These are phyloP conservation scores for Labrus mixtus DNA, from an alignment of 2,113 vertebrate genomes.

Conservation along the genomic window DNA sequence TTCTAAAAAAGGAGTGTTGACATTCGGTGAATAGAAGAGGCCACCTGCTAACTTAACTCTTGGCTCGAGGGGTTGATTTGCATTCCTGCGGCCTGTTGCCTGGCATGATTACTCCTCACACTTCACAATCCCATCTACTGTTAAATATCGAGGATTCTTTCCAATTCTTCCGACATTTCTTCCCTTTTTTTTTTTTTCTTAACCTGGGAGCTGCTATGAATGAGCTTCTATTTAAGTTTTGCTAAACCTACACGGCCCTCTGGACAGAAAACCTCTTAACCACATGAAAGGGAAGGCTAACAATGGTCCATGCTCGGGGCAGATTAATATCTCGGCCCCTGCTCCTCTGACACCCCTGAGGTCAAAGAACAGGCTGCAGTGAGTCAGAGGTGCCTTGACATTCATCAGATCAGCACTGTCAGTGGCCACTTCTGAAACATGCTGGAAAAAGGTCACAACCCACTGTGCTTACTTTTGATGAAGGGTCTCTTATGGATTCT, in stretches of 20 bases:
- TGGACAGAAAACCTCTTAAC: conserved; percentile 59
- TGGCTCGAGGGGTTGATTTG: conserved; percentile 90
- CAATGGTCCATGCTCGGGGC: conserved; percentile 63
- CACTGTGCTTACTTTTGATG: conserved; percentile 55
- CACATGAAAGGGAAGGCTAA: conserved; percentile 76
- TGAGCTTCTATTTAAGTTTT: conserved; percentile 80
- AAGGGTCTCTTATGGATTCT: conserved; percentile 50
- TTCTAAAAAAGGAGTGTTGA: conserved; percentile 89
- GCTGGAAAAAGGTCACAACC: conserved; percentile 59
- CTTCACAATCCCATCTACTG: conserved; percentile 90
- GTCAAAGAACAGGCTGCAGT: conserved; percentile 50
- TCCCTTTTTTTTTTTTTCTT: conserved; percentile 79
- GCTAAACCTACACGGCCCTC: conserved; percentile 29
- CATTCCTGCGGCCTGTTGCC: conserved; percentile 96
- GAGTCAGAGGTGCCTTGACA: conserved; percentile 62
- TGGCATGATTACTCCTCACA: conserved; percentile 90
- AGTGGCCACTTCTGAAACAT: conserved; percentile 43
- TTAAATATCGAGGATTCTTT: conserved; percentile 90
- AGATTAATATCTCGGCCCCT: conserved; percentile 62
- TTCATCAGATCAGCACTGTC: conserved; percentile 54
- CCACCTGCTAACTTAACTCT: conserved; percentile 95
- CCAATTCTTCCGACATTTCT: conserved; percentile 85
- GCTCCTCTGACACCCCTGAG: conserved; percentile 56
- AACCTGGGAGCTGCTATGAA: conserved; percentile 84
- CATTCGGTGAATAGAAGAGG: conserved; percentile 89